Evolutionary conservation across 1,140 invertebrate species (phyloP), one percentile per base, ranked within the genome.

Genomic region (Saccostrea cuccullata): DNA sequence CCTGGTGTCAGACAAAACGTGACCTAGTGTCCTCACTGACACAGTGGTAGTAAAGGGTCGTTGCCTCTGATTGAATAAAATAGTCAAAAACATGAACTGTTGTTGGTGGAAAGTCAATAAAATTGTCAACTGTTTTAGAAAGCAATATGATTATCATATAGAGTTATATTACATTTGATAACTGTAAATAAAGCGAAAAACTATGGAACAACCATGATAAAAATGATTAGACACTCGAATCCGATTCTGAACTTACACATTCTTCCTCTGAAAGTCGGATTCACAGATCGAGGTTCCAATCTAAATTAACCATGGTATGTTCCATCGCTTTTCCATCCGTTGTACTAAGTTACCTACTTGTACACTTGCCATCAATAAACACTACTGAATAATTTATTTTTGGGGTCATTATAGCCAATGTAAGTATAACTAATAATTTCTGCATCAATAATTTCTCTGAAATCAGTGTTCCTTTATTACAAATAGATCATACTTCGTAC

Each of bases 1-100:
- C 67, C 58, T 67, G 11, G 85, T n/a, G 64, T 88, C 89, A 84
- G 87, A 86, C 60, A 88, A 55, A 26, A 90, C 82, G 23, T 90
- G 89, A 55, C 89, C 87, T 11, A 90, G 89, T 26, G 84, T 77
- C 60, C 86, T 77, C 70, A 77, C 70, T 26, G 70, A 77, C 30
- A 77, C 70, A 36, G 70, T 17, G 70, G 70, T 30, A 30, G 70
- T 77, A 13, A 77, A 36, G 26, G 70, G 70, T 30, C 70, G 70
- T 30, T 77, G 70, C 70, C 30, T 77, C 70, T 77, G 26, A 77
- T 77, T 77, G 70, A 77, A 77, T 77, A 40, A 36, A 77, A 77
- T 77, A 77, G 23, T 77, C 26, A 77, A 77, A 36, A 26, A 77
- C 30, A 77, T 77, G 6, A 77, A 77, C 26, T 77, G 26, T 30